A percentile compares a stretch with the other conserved stretches of the same genome.
phyloP scores from a whole-genome alignment of 2,888 invertebrate genomes.

The Diarsia mendica region DNA sequence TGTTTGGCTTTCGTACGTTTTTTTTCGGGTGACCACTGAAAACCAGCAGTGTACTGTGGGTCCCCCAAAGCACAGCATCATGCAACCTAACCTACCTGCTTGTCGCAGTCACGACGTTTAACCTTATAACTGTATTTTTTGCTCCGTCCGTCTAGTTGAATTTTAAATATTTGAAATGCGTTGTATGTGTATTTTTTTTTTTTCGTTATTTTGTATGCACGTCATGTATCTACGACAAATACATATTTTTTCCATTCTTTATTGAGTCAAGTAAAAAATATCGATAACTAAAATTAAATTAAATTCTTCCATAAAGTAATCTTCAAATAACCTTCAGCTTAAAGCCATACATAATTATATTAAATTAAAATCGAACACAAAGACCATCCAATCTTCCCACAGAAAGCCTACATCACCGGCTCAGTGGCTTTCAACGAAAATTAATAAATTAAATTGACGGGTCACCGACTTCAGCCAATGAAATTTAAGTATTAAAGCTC shows the following conservation, averaged over 20 bases:
- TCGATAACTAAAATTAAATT: neutral
- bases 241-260: too few species aligned
- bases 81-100: too few species aligned
- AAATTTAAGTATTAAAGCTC: constrained; percentile 61
- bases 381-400: constrained; percentile 18
- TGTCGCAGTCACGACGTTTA: too few species aligned
- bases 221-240: too few species aligned
- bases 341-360: constrained; percentile 21
- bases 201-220: too few species aligned
- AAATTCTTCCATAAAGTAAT: neutral
- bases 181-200: too few species aligned
- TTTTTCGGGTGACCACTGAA: too few species aligned
- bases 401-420: constrained; percentile 4
- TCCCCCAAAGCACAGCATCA: too few species aligned
- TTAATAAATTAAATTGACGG: constrained; percentile 63
- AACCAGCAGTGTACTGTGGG: too few species aligned
- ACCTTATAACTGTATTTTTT: too few species aligned
- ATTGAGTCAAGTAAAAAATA: neutral
- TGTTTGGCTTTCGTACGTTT: neutral
- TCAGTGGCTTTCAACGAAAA: constrained; percentile 19
- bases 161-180: too few species aligned
- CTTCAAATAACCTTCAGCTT: constrained; percentile 1
- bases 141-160: too few species aligned
- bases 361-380: constrained; percentile 31
- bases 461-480: constrained; percentile 66